Base-by-base conservation (phyloP, 2,888 invertebrate species). In the Pelosia muscerda region DNA sequence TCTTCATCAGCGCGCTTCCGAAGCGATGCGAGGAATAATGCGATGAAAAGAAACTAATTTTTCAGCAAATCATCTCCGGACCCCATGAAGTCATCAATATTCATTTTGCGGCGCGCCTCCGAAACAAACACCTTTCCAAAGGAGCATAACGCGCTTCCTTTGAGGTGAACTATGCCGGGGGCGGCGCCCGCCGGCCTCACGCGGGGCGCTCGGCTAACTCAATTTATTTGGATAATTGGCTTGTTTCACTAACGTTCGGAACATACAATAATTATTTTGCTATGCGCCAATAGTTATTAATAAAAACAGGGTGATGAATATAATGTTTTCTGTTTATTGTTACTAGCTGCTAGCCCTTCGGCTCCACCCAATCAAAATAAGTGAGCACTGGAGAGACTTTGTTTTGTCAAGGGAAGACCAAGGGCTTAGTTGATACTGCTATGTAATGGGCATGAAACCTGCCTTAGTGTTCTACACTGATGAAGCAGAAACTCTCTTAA, bases 11-110 rank as follows among this genome's bases (percentile, higher is more conserved):
- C 66, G 69, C 84, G 87, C 86, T 90, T 87, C 88, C 88, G 86
- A 86, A 89, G 86, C 89, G 88, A 84, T 85, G 83, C 84, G 84
- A 81, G 81, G 90, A 92, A 94, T 94, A 93, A 94, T 92, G 93
- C 93, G 94, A 92, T 93, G 93, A 92, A 94, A 92, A 94, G 94
- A 93, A 93, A 90, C 91, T 89, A 93, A 94, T 94, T 94, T 95
- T 94, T 94, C 91, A 92, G 93, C 94, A 87, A 92, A 93, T 95
- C 94, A 95, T 94, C 93, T 93, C 92, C 92, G 92, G 92, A 84
- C 88, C 88, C 90, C 88, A 92, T 93, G 88, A 91, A 94, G 92
- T 90, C 94, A 95, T 95, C 94, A 95, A 95, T 95, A 94, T 94
- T 95, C 92, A 95, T 95, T 94, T 93, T 85, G 89, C 78, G 91